phyloP scores from a whole-genome alignment of 1,140 invertebrate genomes.

The Brachionus asplanchnoidis region DNA sequence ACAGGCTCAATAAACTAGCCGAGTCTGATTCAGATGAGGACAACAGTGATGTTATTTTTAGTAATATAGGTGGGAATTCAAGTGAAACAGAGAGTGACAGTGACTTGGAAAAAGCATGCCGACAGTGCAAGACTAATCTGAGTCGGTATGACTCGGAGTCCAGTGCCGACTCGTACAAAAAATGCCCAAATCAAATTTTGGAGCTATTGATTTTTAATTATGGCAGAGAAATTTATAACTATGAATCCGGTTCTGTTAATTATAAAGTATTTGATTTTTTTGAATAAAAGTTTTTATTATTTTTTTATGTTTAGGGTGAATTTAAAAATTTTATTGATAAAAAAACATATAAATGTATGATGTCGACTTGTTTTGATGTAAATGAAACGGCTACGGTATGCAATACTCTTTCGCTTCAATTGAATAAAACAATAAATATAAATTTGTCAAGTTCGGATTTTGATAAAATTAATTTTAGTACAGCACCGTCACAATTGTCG shows the following conservation, averaged over 20 bases:
- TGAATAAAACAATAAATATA: background rate
- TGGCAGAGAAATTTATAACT: constrained; percentile 13
- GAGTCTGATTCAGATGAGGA: background rate
- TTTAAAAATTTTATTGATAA: constrained; percentile 35
- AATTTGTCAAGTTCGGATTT: constrained; percentile 13
- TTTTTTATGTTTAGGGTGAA: background rate
- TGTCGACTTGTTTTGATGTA: constrained; percentile 33
- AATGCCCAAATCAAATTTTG: background rate
- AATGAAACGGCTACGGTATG: background rate
- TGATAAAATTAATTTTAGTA: background rate
- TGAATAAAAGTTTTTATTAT: background rate
- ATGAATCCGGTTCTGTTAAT: background rate
- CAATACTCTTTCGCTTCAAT: constrained; percentile 16
- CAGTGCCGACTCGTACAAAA: background rate
- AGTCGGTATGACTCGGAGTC: background rate
- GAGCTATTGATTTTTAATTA: constrained; percentile 24
- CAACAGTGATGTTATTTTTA: constrained; percentile 20
- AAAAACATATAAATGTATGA: constrained; percentile 25
- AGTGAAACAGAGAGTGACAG: background rate
- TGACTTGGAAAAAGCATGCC: background rate
- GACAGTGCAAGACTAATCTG: background rate
- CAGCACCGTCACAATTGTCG: background rate
- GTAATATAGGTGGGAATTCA: background rate
- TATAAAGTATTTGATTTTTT: constrained; percentile 7
- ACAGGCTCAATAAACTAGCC: background rate